Evolutionary conservation across 2,113 vertebrate species (phyloP).

Genomic region (Ovibos moschatus): DNA sequence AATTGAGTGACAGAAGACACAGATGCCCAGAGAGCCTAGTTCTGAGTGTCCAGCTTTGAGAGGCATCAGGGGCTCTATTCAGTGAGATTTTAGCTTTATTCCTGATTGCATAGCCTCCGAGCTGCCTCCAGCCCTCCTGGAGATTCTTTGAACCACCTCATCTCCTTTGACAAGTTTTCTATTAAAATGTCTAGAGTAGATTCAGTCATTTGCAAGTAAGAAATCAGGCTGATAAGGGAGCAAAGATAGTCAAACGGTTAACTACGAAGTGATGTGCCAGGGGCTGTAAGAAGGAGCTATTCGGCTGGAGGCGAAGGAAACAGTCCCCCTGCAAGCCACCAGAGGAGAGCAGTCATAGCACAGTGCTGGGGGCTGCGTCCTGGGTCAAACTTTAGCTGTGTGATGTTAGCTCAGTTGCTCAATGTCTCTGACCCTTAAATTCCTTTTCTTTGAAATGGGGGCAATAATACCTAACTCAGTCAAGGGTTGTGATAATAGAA

Average conservation of each 20-base stretch:
- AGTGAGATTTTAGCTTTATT: not conserved
- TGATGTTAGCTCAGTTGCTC: not conserved
- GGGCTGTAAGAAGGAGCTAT: not conserved
- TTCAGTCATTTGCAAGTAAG: not conserved
- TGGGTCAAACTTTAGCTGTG: not conserved
- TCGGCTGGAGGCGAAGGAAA: not conserved
- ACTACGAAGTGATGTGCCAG: not conserved
- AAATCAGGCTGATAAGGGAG: not conserved
- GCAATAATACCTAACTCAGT: not conserved
- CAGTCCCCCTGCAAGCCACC: not conserved
- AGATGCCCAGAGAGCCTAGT: not conserved
- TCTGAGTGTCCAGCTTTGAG: not conserved
- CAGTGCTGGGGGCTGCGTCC: not conserved
- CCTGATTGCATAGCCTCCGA: not conserved
- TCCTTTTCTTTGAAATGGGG: not conserved
- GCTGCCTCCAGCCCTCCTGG: not conserved
- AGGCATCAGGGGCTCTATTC: not conserved
- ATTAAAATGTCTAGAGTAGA: not conserved
- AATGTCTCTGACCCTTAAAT: not conserved
- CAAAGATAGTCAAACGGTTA: not conserved
- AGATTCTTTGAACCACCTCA: not conserved
- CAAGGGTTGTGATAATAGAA: not conserved
- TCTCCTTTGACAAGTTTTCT: not conserved
- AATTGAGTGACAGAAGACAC: not conserved
- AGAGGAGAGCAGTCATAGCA: fast-evolving